A percentile compares a stretch with the other conserved stretches of the same genome.
Evolutionary conservation across 2,113 vertebrate genomes (phyloP).

Genomic region (Aphyosemion australe): DNA sequence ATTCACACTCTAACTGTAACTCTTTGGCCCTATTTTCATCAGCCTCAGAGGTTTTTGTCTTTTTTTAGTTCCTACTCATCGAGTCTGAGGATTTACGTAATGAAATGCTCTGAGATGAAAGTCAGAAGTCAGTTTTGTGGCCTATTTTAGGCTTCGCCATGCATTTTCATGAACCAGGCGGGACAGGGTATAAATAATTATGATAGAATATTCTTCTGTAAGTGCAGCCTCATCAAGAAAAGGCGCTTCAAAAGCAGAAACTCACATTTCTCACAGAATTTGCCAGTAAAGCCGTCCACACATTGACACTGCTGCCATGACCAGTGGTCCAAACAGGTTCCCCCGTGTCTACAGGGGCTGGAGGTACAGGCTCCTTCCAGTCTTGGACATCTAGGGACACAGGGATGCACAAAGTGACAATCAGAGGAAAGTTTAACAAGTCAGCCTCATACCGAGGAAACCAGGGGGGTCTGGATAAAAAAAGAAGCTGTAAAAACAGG

Average conservation of each 20-base stretch:
- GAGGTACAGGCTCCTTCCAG: conserved; percentile 88
- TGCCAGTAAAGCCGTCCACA: conserved; percentile 89
- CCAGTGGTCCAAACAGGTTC: conserved; percentile 92
- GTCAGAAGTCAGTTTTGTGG: conserved; percentile 19
- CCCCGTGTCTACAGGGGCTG: conserved; percentile 90
- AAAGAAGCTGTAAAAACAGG: conserved; percentile 15
- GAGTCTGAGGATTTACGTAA: conserved; percentile 17
- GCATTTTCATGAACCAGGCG: conserved; percentile 54
- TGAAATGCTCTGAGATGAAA: conserved; percentile 33
- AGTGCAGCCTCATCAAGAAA: conserved; percentile 35
- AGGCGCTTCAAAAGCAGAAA: conserved; percentile 38
- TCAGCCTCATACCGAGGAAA: conserved; percentile 21
- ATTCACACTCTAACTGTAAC: no score
- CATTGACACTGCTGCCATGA: conserved; percentile 96
- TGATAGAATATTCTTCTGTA: conserved; percentile 35
- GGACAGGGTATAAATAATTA: conserved; percentile 57
- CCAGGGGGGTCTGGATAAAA: conserved; percentile 5
- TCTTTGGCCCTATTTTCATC: no score
- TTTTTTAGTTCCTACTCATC: conserved; percentile 4
- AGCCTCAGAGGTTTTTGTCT: background rate
- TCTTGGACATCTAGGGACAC: conserved; percentile 87
- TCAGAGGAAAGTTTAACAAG: conserved; percentile 54
- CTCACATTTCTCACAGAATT: conserved; percentile 95
- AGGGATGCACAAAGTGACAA: conserved; percentile 49
- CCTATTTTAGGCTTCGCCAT: conserved; percentile 33